Evolutionary conservation across 2,113 vertebrate species (phyloP).

Genomic region (Festucalex cinctus): DNA sequence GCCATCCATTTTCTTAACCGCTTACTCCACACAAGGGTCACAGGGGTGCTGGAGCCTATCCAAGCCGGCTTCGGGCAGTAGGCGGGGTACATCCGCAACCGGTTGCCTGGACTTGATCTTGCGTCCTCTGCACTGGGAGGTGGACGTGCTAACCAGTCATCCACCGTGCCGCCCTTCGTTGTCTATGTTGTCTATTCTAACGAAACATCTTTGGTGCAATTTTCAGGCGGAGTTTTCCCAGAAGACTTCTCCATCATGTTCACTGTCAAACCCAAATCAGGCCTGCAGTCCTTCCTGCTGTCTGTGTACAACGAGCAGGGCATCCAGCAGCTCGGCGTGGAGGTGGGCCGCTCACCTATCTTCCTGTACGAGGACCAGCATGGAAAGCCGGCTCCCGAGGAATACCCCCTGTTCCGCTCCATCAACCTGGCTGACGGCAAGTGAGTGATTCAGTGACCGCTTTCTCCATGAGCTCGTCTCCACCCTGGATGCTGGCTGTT

Average conservation of each 20-base stretch:
- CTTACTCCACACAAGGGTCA: too few relatives aligned
- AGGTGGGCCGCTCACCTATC: slow-evolving; percentile 89
- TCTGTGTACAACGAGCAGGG: slow-evolving; percentile 92
- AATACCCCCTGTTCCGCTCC: slow-evolving; percentile 90
- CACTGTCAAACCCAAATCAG: slow-evolving; percentile 91
- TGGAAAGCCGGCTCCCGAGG: slow-evolving; percentile 88
- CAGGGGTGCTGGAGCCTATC: too few relatives aligned
- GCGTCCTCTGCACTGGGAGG: too few relatives aligned
- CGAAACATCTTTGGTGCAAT: neutral
- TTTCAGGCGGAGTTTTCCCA: slow-evolving; percentile 84
- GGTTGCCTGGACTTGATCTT: too few relatives aligned
- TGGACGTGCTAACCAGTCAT: too few relatives aligned
- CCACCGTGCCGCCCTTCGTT: too few relatives aligned
- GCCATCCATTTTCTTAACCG: too few relatives aligned
- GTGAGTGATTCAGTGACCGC: slow-evolving; percentile 74
- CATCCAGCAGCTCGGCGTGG: slow-evolving; percentile 92
- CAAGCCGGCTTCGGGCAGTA: too few relatives aligned
- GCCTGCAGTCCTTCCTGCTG: slow-evolving; percentile 90
- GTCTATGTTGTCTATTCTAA: too few relatives aligned
- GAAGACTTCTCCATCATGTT: slow-evolving; percentile 96
- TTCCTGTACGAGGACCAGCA: slow-evolving; percentile 95
- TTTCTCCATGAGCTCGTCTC: neutral
- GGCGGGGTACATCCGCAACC: too few relatives aligned
- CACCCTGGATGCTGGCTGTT: neutral
- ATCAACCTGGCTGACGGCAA: slow-evolving; percentile 93